Conservation (phyloP, 2,113 vertebrate genomes). For the Microtus pennsylvanicus region DNA sequence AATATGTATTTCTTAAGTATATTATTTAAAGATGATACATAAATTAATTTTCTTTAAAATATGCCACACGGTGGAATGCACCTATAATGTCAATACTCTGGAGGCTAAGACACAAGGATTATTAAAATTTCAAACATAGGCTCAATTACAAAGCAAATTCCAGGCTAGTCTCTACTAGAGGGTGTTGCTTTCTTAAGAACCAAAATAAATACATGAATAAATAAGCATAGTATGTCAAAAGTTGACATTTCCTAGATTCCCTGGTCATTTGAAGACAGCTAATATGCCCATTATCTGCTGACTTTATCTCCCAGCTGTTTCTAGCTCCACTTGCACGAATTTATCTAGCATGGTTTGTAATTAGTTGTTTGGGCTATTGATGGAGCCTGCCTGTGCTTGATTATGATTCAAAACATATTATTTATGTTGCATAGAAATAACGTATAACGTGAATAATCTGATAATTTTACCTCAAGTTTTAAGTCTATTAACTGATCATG, state of each 20-base stretch:
- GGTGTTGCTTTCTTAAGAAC: not conserved
- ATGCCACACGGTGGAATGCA: accelerated
- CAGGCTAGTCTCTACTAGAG: too few relatives aligned
- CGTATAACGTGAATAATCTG: too few relatives aligned
- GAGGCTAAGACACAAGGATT: not conserved
- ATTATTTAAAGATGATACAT: not conserved
- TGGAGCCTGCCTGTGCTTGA: constrained; percentile 66
- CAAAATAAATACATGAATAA: not conserved
- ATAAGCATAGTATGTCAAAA: not conserved
- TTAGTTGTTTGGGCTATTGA: constrained; percentile 73
- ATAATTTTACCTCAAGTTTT: too few relatives aligned
- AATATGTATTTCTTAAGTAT: not conserved
- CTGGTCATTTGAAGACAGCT: constrained; percentile 4
- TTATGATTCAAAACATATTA: constrained; percentile 74
- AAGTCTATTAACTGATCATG: too few relatives aligned
- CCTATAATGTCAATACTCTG: too few relatives aligned
- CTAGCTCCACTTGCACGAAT: constrained; percentile 67
- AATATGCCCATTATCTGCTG: not conserved
- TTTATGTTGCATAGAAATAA: constrained; percentile 53
- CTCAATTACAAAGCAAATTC: not conserved
- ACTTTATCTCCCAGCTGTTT: constrained; percentile 68
- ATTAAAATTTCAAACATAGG: not conserved
- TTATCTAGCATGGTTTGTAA: constrained; percentile 77
- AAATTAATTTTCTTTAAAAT: not conserved
- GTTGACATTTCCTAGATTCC: not conserved